These are phyloP conservation scores for Tokudaia tokunoshimensis DNA, from an alignment of 2,797 vertebrate species.

Conservation along the genomic window DNA sequence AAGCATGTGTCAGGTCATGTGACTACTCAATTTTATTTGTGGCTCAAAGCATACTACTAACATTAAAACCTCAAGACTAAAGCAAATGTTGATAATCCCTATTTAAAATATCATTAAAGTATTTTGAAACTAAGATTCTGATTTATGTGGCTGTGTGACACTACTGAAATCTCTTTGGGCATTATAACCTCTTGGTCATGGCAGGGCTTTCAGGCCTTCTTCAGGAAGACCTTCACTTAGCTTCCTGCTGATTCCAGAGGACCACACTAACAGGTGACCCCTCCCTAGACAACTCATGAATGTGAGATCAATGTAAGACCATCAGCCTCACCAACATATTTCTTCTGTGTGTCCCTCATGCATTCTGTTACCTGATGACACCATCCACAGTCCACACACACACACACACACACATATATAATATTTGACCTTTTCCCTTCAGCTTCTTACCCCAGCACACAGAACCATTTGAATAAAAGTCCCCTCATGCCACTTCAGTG, in stretches of 20 bases:
- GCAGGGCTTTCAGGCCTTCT: background rate
- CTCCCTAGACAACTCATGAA: background rate
- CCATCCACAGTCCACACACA: background rate
- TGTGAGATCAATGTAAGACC: background rate
- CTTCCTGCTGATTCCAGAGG: background rate
- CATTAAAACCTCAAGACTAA: slow-evolving; percentile 39
- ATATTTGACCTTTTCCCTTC: background rate
- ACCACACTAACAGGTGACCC: background rate
- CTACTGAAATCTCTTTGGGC: background rate
- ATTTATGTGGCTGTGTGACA: background rate
- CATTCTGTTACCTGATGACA: too few species aligned
- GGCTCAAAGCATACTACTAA: background rate
- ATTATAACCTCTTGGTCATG: background rate
- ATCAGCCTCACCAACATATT: background rate
- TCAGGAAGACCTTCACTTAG: background rate
- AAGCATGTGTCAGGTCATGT: background rate
- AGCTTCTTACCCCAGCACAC: background rate
- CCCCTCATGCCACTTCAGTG: background rate
- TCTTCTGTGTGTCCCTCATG: background rate
- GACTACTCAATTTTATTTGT: slow-evolving; percentile 45
- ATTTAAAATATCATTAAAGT: slow-evolving; percentile 53
- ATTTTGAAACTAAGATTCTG: slow-evolving; percentile 30
- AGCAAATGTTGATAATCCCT: slow-evolving; percentile 32
- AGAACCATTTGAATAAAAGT: background rate
- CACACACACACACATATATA: too few species aligned